Percentiles rank a stretch among this genome's conserved stretches.
phyloP scores from a whole-genome alignment of 1,140 invertebrate genomes.

The Babylonia areolata region DNA sequence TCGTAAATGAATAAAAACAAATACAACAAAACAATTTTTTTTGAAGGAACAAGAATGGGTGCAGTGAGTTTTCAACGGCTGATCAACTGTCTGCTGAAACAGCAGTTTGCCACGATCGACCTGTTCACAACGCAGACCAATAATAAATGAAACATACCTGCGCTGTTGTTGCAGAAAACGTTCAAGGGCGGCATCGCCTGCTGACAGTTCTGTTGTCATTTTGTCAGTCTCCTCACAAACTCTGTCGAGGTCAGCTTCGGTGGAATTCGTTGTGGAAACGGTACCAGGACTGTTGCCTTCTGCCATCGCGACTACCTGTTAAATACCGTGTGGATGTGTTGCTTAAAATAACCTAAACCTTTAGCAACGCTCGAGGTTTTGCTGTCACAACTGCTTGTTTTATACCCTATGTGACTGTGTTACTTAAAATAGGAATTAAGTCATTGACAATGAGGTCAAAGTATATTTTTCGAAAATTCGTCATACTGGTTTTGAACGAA shows the following conservation, averaged over 20 bases:
- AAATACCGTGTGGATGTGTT: neutral
- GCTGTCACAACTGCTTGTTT: conserved; percentile 30
- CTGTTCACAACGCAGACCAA: too few relatives aligned
- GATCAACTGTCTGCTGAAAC: too few relatives aligned
- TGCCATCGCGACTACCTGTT: conserved; percentile 34
- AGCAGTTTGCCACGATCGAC: too few relatives aligned
- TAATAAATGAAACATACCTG: conserved; percentile 37
- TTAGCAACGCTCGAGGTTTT: too few relatives aligned
- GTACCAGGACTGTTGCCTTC: conserved; percentile 28
- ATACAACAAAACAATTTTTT: too few relatives aligned
- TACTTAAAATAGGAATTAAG: conserved; percentile 8
- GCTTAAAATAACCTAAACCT: too few relatives aligned
- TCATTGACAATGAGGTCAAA: neutral
- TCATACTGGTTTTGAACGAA: neutral
- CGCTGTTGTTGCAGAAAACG: conserved; percentile 51
- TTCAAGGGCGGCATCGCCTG: conserved; percentile 35
- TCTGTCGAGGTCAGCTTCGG: conserved; percentile 1
- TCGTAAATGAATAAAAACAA: too few relatives aligned
- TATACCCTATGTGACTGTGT: neutral
- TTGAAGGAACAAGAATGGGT: too few relatives aligned
- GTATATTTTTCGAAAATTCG: neutral
- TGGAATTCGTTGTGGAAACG: neutral
- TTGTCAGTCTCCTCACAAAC: neutral
- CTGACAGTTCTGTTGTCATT: neutral
- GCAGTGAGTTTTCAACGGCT: too few relatives aligned